Evolutionary conservation across 1,140 invertebrate species (phyloP).

Genomic region (Drosophila equinoxialis): DNA sequence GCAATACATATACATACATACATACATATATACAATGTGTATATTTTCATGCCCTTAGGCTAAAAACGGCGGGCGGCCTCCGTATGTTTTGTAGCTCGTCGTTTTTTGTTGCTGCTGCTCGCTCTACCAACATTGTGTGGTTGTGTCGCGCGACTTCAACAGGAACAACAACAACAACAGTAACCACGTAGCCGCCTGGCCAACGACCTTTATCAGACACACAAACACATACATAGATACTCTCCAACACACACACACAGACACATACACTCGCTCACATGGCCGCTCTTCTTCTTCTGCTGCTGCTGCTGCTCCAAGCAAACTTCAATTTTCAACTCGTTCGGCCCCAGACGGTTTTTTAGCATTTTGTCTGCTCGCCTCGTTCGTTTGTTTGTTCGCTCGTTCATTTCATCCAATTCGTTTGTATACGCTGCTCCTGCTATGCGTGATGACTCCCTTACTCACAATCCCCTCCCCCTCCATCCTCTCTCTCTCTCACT

Average conservation of each 20-base stretch:
- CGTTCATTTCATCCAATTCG: slow-evolving; percentile 20
- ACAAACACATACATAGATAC: slow-evolving; percentile 20
- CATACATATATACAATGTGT: not conserved
- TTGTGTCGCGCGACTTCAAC: slow-evolving; percentile 62
- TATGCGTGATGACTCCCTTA: slow-evolving; percentile 10
- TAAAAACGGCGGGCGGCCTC: slow-evolving; percentile 60
- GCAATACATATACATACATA: not conserved
- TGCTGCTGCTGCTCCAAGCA: slow-evolving; percentile 6
- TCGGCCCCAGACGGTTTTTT: slow-evolving; percentile 62
- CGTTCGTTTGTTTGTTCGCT: slow-evolving; percentile 56
- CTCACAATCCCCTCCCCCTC: too few relatives aligned
- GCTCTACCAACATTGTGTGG: slow-evolving; percentile 53
- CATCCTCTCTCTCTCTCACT: not conserved
- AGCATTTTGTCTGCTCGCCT: slow-evolving; percentile 60
- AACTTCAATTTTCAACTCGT: slow-evolving; percentile 61
- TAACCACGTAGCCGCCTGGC: slow-evolving; percentile 60
- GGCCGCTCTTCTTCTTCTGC: slow-evolving; percentile 42
- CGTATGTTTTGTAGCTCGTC: slow-evolving; percentile 45
- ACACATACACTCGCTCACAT: slow-evolving; percentile 35
- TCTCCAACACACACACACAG: slow-evolving; percentile 18
- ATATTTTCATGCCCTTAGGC: slow-evolving; percentile 72
- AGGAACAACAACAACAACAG: slow-evolving; percentile 11
- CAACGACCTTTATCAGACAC: slow-evolving; percentile 74
- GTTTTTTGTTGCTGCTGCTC: slow-evolving; percentile 22
- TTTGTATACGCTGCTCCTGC: slow-evolving; percentile 4